These are phyloP conservation scores for Sternotherus odoratus DNA, from an alignment of 2,797 vertebrate genomes.

Conservation along the genomic window DNA sequence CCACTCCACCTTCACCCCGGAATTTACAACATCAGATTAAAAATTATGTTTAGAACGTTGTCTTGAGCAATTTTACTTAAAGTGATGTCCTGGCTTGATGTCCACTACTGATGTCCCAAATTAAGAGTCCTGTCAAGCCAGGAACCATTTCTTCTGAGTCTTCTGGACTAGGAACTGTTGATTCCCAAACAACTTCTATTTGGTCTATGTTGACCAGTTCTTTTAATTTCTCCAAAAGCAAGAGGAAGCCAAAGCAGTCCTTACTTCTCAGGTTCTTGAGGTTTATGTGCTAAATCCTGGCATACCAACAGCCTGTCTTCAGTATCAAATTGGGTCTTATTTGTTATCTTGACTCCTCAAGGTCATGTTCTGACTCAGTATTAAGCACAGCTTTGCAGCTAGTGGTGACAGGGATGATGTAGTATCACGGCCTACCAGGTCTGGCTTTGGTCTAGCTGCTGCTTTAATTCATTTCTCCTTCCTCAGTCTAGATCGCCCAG, in stretches of 20 bases:
- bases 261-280: neutral
- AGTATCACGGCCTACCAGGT: neutral
- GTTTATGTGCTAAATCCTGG: neutral
- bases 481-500: neutral
- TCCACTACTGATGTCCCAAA: neutral
- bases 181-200: neutral
- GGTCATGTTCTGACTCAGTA: neutral
- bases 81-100: neutral
- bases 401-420: neutral
- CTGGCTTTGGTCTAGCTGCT: neutral
- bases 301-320: neutral
- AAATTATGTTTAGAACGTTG: too few relatives aligned
- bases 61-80: too few relatives aligned
- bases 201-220: neutral
- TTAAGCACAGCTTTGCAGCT: neutral
- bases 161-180: neutral
- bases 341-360: neutral
- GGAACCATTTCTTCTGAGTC: neutral
- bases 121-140: neutral
- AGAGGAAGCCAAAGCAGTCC: neutral
- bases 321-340: neutral
- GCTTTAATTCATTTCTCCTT: neutral
- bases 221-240: neutral
- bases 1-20: too few relatives aligned
- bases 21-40: neutral